Evolutionary conservation across 2,888 invertebrate genomes (phyloP).

Genomic region (Dynastes grantii): DNA sequence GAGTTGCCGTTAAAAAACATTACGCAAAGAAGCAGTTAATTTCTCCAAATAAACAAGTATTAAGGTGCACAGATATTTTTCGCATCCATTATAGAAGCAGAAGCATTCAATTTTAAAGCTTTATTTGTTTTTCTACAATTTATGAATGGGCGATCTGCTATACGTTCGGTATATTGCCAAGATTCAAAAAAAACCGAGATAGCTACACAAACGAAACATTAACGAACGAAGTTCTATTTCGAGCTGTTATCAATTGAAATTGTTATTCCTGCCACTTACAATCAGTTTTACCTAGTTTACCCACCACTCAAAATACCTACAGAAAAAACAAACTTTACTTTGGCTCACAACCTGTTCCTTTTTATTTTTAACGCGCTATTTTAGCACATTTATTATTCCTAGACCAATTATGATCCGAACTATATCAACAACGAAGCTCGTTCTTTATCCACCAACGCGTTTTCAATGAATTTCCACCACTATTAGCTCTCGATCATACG

Average conservation of each 20-base stretch:
- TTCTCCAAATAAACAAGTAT: too few species aligned
- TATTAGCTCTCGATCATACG: conserved; percentile 39
- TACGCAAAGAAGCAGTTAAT: too few species aligned
- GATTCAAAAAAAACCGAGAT: neutral
- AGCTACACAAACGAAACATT: conserved; percentile 7
- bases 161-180: neutral
- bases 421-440: conserved; percentile 39
- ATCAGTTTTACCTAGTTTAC: conserved; percentile 2
- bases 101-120: too few species aligned
- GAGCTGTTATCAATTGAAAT: conserved; percentile 13
- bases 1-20: too few species aligned
- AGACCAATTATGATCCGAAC: conserved; percentile 32
- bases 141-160: too few species aligned
- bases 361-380: conserved; percentile 37
- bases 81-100: too few species aligned
- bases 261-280: conserved; percentile 2
- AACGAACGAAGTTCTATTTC: conserved; percentile 9
- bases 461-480: conserved; percentile 43
- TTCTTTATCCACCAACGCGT: conserved; percentile 44
- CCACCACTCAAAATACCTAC: conserved; percentile 18
- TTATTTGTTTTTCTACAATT: too few species aligned
- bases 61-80: too few species aligned
- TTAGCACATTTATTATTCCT: conserved; percentile 35
- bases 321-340: conserved; percentile 11
- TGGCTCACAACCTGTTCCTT: conserved; percentile 41